Conservation (phyloP, 2,113 vertebrate species). For the Danionella cerebrum region DNA sequence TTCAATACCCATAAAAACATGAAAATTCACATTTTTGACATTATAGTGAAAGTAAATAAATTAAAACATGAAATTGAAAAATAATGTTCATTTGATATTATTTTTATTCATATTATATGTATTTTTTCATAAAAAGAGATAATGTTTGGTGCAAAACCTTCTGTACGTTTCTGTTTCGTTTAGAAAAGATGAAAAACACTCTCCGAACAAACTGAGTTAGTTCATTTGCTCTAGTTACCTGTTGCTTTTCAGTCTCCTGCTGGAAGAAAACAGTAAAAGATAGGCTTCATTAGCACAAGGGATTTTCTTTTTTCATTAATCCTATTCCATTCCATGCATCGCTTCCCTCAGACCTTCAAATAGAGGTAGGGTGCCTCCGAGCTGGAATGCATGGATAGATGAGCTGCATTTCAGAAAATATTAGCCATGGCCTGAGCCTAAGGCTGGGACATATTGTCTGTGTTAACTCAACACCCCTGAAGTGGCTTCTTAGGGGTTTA, state of each 20-base stretch:
- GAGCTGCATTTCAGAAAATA: conserved; percentile 6
- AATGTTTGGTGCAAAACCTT: no score
- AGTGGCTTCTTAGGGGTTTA: not conserved
- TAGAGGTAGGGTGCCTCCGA: not conserved
- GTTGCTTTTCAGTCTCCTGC: conserved; percentile 2
- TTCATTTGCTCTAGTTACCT: not conserved
- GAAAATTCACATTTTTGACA: no score
- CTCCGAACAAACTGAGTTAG: not conserved
- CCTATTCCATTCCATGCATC: not conserved
- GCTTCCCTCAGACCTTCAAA: not conserved
- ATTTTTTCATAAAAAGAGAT: no score
- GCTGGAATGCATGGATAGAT: conserved; percentile 24
- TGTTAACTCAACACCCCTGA: conserved; percentile 20
- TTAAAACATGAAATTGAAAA: no score
- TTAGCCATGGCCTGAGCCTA: not conserved
- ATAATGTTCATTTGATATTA: no score
- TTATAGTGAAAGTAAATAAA: no score
- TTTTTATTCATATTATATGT: no score
- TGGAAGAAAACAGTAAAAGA: not conserved
- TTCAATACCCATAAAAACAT: no score
- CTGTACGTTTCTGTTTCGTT: not conserved
- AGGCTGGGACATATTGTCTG: not conserved
- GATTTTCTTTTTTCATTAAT: conserved; percentile 6
- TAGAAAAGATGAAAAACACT: not conserved
- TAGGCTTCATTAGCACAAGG: conserved; percentile 6